phyloP scores from a whole-genome alignment of 2,113 vertebrate species.

The Corythornis vintsioides region DNA sequence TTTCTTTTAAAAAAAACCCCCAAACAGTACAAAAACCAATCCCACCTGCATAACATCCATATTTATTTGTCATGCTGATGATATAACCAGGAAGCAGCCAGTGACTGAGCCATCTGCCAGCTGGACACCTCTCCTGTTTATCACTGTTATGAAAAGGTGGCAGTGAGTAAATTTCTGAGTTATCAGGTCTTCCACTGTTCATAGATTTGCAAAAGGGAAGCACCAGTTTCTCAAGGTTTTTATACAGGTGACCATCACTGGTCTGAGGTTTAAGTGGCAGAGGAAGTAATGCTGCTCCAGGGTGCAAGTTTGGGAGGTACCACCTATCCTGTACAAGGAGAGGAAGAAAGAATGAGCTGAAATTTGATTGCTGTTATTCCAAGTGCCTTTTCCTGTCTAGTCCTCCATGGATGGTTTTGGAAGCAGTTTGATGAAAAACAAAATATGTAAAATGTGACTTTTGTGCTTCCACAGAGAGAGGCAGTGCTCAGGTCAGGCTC shows the following conservation, averaged over 20 bases:
- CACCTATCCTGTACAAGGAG: not conserved
- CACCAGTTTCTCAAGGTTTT: not conserved
- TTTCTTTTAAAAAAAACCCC: not conserved
- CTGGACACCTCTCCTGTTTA: not conserved
- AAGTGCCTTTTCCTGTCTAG: not conserved
- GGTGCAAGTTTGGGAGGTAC: not conserved
- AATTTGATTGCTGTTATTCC: not conserved
- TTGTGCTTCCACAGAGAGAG: not conserved
- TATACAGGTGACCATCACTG: not conserved
- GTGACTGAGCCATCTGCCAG: constrained; percentile 37
- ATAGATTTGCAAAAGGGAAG: not conserved
- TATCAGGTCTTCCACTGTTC: not conserved
- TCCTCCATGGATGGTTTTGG: not conserved
- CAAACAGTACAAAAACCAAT: not conserved
- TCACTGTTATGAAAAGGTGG: not conserved
- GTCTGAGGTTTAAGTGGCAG: not conserved
- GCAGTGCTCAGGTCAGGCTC: not conserved
- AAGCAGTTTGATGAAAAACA: not conserved
- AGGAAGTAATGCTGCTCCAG: not conserved
- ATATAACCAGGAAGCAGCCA: not conserved
- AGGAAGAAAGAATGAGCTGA: not conserved
- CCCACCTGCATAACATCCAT: not conserved
- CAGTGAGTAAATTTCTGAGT: not conserved
- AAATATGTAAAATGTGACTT: not conserved
- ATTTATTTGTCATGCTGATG: constrained; percentile 1